Evolutionary conservation across 2,797 vertebrate species (phyloP).

Genomic region (Atherinosoma microstoma): DNA sequence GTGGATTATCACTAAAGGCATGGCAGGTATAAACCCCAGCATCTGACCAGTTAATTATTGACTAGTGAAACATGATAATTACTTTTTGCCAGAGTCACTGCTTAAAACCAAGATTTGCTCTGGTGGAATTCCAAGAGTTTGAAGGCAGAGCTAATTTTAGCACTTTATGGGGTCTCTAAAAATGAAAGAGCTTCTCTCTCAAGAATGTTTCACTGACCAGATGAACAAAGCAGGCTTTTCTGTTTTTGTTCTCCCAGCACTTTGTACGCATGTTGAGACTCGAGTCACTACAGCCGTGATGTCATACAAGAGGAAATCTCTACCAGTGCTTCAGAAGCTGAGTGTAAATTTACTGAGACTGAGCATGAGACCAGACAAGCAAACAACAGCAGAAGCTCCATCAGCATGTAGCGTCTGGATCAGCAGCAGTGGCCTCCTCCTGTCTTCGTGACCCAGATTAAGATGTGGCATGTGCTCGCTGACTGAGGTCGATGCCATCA

Average conservation of each 20-base stretch:
- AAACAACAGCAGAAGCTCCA: slow-evolving; percentile 33
- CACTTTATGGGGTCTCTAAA: slow-evolving; percentile 53
- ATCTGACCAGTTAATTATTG: slow-evolving; percentile 78
- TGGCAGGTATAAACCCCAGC: slow-evolving; percentile 55
- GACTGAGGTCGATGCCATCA: slow-evolving; percentile 72
- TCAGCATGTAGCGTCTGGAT: slow-evolving; percentile 34
- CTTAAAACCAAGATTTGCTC: slow-evolving; percentile 54
- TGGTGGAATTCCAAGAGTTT: slow-evolving; percentile 65
- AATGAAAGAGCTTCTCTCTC: slow-evolving; percentile 38
- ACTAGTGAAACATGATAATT: slow-evolving; percentile 69
- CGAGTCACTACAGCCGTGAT: slow-evolving; percentile 12
- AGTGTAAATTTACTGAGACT: slow-evolving; percentile 9
- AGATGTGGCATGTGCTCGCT: slow-evolving; percentile 53
- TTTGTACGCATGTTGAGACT: slow-evolving; percentile 16
- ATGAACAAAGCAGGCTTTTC: slow-evolving; percentile 31
- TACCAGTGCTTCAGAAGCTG: not conserved
- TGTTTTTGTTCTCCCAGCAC: slow-evolving; percentile 19
- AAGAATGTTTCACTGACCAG: slow-evolving; percentile 53
- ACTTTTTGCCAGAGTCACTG: slow-evolving; percentile 42
- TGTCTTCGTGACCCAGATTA: slow-evolving; percentile 60
- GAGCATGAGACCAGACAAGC: slow-evolving; percentile 22
- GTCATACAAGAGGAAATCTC: not conserved
- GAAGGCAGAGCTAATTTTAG: slow-evolving; percentile 50
- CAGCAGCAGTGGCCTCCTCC: slow-evolving; percentile 26
- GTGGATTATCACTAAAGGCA: slow-evolving; percentile 38